These are phyloP conservation scores for Glaucopsyche alexis DNA, from an alignment of 2,888 invertebrate species.

Conservation along the genomic window DNA sequence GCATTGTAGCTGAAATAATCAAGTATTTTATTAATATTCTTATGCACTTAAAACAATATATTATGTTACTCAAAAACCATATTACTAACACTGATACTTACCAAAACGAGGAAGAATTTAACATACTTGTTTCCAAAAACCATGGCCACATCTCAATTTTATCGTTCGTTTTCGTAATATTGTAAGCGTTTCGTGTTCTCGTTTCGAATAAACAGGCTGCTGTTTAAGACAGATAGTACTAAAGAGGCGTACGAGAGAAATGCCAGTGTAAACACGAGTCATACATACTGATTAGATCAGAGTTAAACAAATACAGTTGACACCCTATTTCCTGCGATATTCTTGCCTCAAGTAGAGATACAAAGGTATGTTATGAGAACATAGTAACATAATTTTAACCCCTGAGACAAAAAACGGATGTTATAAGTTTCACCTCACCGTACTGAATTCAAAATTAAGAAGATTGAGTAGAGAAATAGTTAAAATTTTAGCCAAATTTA, in stretches of 20 bases:
- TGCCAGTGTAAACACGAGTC: slow-evolving; percentile 58
- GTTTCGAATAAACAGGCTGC: slow-evolving; percentile 54
- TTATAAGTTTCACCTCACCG: no score
- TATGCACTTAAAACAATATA: neutral
- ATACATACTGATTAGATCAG: slow-evolving; percentile 56
- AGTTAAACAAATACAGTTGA: slow-evolving; percentile 66
- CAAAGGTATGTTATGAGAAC: neutral
- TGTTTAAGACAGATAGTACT: slow-evolving; percentile 53
- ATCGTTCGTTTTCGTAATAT: slow-evolving; percentile 46
- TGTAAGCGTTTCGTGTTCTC: slow-evolving; percentile 57
- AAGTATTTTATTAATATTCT: neutral
- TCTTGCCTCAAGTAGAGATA: slow-evolving; percentile 39
- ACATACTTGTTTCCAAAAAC: slow-evolving; percentile 51
- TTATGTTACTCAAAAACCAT: slow-evolving; percentile 18
- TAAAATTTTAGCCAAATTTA: no score
- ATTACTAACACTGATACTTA: slow-evolving; percentile 42
- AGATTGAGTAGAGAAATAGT: no score
- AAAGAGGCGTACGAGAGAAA: slow-evolving; percentile 52
- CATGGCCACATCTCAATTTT: slow-evolving; percentile 55
- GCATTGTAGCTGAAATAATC: slow-evolving; percentile 4
- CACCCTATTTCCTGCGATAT: slow-evolving; percentile 65
- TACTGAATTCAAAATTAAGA: no score
- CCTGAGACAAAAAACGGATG: no score
- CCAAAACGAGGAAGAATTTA: slow-evolving; percentile 53
- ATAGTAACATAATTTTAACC: neutral